Evolutionary conservation across 1,140 invertebrate species (phyloP), one percentile per base, ranked within the genome.

Genomic region (Caenorhabditis briggsae): DNA sequence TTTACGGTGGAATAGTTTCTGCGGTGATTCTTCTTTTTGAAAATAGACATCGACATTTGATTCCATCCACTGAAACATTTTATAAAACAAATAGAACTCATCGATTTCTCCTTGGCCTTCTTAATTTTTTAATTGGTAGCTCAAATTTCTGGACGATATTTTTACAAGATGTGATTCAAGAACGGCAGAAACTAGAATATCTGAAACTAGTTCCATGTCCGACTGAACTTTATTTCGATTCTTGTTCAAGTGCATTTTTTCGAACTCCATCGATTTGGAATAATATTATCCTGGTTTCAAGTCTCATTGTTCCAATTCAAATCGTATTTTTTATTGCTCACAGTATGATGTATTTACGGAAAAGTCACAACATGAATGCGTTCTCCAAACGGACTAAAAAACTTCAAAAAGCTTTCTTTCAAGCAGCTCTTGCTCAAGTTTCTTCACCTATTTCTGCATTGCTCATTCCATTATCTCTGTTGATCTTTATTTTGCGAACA

Each of bases 351-450:
- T 70, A 43, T 70, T 14, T 70, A 43, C 64, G 64, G 18, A 70
- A 46, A 46, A 70, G 33, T 70, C 20, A 46, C 1, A 43, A 70
- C 14, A 18, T 70, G 5, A 70, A 70, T 46, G 46, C 33, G 5
- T 70, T 70, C 14, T 70, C 64, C n/a, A 70, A 43, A 70, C 11
- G 64, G 18, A 70, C 64, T 5, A 70, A 70, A n/a, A 70, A 70
- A 70, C 41, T 70, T 43, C 64, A 70, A 46, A 70, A 70, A 18
- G 11, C 64, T 8, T 70, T 70, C 18, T 70, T 70, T 18, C 64
- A 16, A 25, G 64, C 64, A 18, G 64, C 33, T 43, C 46, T 70
- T 7, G 64, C 64, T 16, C 41, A 43, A 18, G 64, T 70, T 33
- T 2, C 41, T 8, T 70, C 64, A 3, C 64, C 64, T 5, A 70